Evolutionary conservation across 2,113 vertebrate species (phyloP).

Genomic region (Prionailurus bengalensis): DNA sequence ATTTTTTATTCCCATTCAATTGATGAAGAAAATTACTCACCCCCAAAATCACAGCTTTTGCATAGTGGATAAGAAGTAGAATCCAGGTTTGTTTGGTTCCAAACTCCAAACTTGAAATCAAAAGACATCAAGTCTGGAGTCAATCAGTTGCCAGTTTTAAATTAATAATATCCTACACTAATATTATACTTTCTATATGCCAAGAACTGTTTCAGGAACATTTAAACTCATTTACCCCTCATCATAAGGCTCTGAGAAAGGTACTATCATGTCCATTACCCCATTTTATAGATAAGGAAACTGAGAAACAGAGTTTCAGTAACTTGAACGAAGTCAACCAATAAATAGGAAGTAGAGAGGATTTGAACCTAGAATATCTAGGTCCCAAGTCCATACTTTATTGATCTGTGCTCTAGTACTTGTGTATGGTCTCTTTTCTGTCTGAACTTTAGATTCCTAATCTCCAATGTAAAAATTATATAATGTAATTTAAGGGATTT

Average conservation of each 20-base stretch:
- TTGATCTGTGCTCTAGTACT: neutral
- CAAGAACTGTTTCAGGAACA: neutral
- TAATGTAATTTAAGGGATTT: neutral
- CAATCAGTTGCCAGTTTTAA: neutral
- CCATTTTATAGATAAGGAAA: neutral
- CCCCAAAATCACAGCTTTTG: neutral
- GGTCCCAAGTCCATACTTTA: neutral
- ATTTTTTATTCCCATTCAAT: neutral
- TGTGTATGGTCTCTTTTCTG: neutral
- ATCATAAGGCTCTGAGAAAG: neutral
- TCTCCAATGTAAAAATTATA: neutral
- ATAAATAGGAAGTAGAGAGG: neutral
- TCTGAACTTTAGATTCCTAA: neutral
- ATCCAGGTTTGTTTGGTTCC: neutral
- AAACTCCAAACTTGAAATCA: neutral
- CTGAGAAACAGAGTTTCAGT: neutral
- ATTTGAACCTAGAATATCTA: neutral
- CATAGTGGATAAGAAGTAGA: neutral
- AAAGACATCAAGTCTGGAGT: neutral
- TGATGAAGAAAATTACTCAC: neutral
- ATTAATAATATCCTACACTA: neutral
- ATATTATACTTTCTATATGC: neutral
- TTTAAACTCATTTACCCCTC: neutral
- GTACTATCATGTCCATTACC: neutral
- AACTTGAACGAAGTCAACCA: neutral